phyloP scores from a whole-genome alignment of 64 coral and sea anemone genomes.

The Astreopora myriophthalma region DNA sequence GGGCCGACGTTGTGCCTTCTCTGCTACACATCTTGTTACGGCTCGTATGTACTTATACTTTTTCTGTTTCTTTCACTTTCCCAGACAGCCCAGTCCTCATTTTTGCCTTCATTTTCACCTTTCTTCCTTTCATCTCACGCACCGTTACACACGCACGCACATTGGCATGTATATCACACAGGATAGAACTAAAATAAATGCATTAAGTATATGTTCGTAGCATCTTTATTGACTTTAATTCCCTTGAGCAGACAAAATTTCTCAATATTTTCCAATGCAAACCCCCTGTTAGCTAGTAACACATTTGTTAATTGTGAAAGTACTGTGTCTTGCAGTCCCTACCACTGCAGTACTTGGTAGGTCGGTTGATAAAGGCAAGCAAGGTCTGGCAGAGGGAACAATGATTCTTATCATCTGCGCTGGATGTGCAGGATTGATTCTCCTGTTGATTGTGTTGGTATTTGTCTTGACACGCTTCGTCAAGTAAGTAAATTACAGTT shows the following conservation, averaged over 20 bases:
- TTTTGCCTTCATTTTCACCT: too few species aligned
- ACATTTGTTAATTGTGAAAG: not conserved
- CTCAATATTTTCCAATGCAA: not conserved
- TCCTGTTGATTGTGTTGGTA: conserved; percentile 61
- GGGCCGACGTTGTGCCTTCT: not conserved
- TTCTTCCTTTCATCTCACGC: too few species aligned
- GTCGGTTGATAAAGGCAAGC: not conserved
- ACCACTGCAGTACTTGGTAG: not conserved
- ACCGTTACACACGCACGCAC: too few species aligned
- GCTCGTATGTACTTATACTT: not conserved
- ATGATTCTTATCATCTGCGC: conserved; percentile 73
- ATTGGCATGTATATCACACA: too few species aligned
- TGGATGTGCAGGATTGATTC: conserved; percentile 70
- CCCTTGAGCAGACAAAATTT: too few species aligned
- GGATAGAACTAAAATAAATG: too few species aligned
- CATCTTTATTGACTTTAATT: too few species aligned
- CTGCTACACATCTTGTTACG: not conserved
- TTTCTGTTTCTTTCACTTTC: not conserved
- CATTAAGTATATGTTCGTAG: too few species aligned
- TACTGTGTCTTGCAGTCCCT: not conserved
- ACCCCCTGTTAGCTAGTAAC: not conserved
- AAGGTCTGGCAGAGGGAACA: conserved; percentile 38
- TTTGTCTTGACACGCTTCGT: conserved; percentile 75
- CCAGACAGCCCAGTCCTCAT: not conserved
- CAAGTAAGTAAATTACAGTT: not conserved